These are phyloP conservation scores for Melanerpes aurifrons DNA, from an alignment of 2,113 vertebrate genomes.

Conservation along the genomic window DNA sequence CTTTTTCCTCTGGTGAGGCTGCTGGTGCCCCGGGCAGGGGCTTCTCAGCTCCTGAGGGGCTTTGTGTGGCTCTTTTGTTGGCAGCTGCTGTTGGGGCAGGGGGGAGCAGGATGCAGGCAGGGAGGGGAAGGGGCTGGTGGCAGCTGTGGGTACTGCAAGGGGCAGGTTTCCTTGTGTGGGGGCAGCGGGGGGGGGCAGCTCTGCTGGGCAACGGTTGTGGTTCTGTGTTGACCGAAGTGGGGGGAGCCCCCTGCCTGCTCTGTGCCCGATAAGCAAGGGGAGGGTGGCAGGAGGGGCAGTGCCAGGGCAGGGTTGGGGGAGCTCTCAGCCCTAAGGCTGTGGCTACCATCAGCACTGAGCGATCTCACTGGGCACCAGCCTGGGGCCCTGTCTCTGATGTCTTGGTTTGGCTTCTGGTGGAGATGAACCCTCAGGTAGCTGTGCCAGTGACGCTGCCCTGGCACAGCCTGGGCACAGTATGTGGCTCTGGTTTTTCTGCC, in stretches of 20 bases:
- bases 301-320: not conserved
- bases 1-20: not conserved
- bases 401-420: not conserved
- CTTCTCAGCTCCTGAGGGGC: not conserved
- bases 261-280: accelerated
- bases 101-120: not conserved
- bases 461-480: accelerated
- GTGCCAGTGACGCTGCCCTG: not conserved
- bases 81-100: not conserved
- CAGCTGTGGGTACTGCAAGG: accelerated
- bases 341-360: not conserved
- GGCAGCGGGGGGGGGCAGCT: not conserved
- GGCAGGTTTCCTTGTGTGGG: not conserved
- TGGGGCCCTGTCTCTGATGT: not conserved
- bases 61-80: not conserved
- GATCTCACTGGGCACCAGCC: not conserved
- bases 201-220: not conserved
- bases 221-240: not conserved
- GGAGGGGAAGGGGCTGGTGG: not conserved
- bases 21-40: too few species aligned
- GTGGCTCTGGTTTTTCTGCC: not conserved
- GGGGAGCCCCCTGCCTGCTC: not conserved
- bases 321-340: too few species aligned
- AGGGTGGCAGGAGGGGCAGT: not conserved
- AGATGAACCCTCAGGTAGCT: accelerated